Evolutionary conservation across 2,797 vertebrate genomes (phyloP), one percentile per base, ranked within the genome.

Genomic region (Lepidocolaptes lacrymiger): DNA sequence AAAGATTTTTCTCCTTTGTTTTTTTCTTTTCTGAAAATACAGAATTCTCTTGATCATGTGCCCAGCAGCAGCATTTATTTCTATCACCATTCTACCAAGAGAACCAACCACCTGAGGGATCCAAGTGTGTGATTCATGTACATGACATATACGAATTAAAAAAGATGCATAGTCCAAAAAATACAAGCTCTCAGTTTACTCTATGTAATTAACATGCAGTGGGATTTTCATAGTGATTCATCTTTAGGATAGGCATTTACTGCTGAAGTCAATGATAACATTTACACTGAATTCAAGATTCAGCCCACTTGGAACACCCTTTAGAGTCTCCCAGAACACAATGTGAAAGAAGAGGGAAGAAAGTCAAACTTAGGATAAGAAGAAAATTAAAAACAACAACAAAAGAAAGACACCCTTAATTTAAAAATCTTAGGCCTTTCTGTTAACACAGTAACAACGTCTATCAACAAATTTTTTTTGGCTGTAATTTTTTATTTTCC

Each of bases 401-500:
- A 6, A 12, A 0, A 4, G 4, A 1, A 1, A 10, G 14, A 51
- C 8, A 26, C 0, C 0, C 5, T 9, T 32, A 0, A 1, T 7
- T 28, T 67, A 56, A 72, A 71, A 74, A 11, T 17, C 3, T 32
- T 22, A n/a, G 9, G 20, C 32, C 3, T 44, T 84, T 19, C 3
- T 63, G 14, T n/a, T 82, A 46, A 44, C 2, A 6, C 4, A 30
- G 7, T 26, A 49, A 37, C 11, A 55, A n/a, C 54, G 49, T 37
- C 55, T 26, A 51, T 2, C 41, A 32, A 30, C 2, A 52, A 30
- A n/a, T 3, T 23, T 44, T 20, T 59, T 15, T 10, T 3, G 10
- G 5, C 12, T 34, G 5, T 5, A 19, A 4, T 41, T 34, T 30
- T 9, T 20, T 27, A 28, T 15, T 8, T 3, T 19, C 24, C 7